These are phyloP conservation scores for Phalacrocorax aristotelis DNA, from an alignment of 2,113 vertebrate species.

Conservation along the genomic window DNA sequence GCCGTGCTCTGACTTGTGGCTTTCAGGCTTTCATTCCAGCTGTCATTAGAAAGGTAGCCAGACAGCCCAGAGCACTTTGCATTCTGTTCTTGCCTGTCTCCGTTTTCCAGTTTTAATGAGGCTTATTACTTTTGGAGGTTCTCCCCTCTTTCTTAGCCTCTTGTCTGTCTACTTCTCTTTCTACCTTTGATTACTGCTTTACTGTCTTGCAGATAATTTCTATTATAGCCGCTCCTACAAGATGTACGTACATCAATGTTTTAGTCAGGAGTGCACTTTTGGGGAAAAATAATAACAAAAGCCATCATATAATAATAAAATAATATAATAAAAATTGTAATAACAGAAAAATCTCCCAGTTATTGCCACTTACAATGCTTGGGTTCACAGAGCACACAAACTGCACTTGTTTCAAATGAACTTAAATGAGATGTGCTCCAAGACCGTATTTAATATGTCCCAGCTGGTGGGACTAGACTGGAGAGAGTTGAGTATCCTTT, in stretches of 20 bases:
- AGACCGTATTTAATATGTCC: not conserved
- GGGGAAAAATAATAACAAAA: not conserved
- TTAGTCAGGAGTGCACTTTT: not conserved
- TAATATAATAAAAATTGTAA: not conserved
- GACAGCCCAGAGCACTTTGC: not conserved
- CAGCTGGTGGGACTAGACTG: not conserved
- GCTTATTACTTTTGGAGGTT: not conserved
- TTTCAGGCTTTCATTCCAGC: not conserved
- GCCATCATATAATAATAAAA: too few species aligned
- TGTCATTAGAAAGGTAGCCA: not conserved
- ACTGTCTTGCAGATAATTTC: not conserved
- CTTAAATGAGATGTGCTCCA: not conserved
- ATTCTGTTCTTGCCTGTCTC: not conserved
- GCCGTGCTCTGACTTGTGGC: not conserved
- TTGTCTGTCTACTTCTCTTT: not conserved
- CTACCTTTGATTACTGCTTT: not conserved
- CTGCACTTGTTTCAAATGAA: not conserved
- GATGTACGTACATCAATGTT: not conserved
- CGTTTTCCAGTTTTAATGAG: conserved; percentile 15
- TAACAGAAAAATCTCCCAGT: not conserved
- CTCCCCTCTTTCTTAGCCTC: not conserved
- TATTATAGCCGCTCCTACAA: not conserved
- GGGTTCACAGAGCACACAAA: not conserved
- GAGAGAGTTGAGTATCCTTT: not conserved
- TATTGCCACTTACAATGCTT: not conserved